Evolutionary conservation across 2,113 vertebrate species (phyloP), one percentile per base, ranked within the genome.

Genomic region (Entomyzon cyanotis): DNA sequence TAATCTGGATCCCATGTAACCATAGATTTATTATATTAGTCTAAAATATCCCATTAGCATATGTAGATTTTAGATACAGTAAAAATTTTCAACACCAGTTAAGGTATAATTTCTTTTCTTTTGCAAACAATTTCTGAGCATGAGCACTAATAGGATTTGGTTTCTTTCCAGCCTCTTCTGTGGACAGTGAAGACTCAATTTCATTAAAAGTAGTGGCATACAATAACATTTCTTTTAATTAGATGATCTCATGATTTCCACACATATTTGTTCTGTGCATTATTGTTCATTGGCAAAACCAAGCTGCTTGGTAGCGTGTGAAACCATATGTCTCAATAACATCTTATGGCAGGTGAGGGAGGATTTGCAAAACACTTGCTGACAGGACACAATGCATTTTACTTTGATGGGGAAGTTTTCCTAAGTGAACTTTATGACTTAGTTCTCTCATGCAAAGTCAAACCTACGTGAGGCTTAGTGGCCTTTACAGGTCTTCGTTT

Each of bases 311-410:
- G 87, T 94, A 94, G 93, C 70, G n/a, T 96, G 90, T 95, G 95
- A 97, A 96, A 94, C 86, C 82, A 1, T 92, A 30, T 91, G 96
- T 95, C 94, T 97, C 89, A 95, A 93, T 92, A 95, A 89, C 30
- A 65, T 95, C 87, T 93, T 88, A 83, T 84, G 76, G 82, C 68
- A 95, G 95, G 35, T 65, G 60, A 93, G 55, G 64, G 88, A 77
- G 77, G 69, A 89, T 92, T 96, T 95, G 53, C 87, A 85, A 87
- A 83, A 95, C 41, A 33, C 77, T 88, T 95, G 71, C 95, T 97
- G 85, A 89, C 93, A 75, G 86, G 71, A 68, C 88, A 73, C 62
- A 95, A 92, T 80, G 44, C 47, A 16, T 93, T 86, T 85, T 85
- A 82, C 47, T 86, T 91, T 95, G 77, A 90, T 89, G 81, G 82